These are phyloP conservation scores for Vimba vimba DNA, from an alignment of 2,113 vertebrate species.

Conservation along the genomic window DNA sequence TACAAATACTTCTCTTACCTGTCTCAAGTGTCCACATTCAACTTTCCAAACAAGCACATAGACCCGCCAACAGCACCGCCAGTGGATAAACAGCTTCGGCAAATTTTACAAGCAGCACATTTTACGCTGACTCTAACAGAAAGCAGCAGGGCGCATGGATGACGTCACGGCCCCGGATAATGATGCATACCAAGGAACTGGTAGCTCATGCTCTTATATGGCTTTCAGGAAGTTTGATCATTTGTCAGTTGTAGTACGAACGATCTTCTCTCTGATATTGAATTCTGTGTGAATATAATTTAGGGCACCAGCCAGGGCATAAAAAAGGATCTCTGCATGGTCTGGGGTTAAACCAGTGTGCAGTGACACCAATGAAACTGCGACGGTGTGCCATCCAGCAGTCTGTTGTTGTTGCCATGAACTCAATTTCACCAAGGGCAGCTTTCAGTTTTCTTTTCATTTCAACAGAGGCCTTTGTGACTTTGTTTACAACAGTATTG, in stretches of 20 bases:
- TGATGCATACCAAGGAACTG: too few species aligned
- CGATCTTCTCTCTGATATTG: constrained; percentile 47
- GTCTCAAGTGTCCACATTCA: too few species aligned
- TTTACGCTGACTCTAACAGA: too few species aligned
- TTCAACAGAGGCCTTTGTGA: constrained; percentile 36
- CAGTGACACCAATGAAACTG: constrained; percentile 50
- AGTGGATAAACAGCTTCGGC: too few species aligned
- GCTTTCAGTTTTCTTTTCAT: constrained; percentile 44
- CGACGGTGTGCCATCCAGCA: constrained; percentile 48
- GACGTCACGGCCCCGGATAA: too few species aligned
- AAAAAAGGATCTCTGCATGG: constrained; percentile 49
- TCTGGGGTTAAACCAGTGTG: constrained; percentile 45
- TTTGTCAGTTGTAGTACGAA: constrained; percentile 50
- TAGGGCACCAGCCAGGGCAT: constrained; percentile 38
- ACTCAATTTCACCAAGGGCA: constrained; percentile 38
- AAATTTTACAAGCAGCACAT: too few species aligned
- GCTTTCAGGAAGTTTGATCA: constrained; percentile 53
- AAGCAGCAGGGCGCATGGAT: too few species aligned
- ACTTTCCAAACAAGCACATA: too few species aligned
- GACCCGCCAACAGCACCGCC: too few species aligned
- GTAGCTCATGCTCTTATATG: too few species aligned
- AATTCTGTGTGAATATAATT: constrained; percentile 57
- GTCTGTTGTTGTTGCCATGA: constrained; percentile 54
- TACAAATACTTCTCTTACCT: too few species aligned
- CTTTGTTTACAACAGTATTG: constrained; percentile 46